Evolutionary conservation across 2,113 vertebrate genomes (phyloP), one percentile per base, ranked within the genome.

Genomic region (Beaufortia kweichowensis): DNA sequence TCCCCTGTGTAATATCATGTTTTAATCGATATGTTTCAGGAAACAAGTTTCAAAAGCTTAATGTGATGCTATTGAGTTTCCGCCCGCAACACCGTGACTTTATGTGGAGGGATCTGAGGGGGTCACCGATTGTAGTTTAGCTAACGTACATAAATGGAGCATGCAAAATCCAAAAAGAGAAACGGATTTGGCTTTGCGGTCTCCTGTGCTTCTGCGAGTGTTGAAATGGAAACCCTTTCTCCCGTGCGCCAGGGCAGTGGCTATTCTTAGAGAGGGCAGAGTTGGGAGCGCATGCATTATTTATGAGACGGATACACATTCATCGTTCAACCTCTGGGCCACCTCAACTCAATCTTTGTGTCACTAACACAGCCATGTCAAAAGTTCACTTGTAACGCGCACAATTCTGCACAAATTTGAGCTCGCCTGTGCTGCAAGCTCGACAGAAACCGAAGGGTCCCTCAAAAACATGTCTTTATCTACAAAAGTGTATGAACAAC

Each of bases 221-320:
- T 74, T 85, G 72, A 82, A 86, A 88, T 88, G 75, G 56, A 85
- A 85, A 80, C 76, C 79, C 73, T 79, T 83, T 80, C 86, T 84
- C 79, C 72, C 59, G 33, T 75, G 70, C 78, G 33, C 72, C 79
- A 73, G 77, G 77, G 85, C 86, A 79, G 84, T 74, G 35, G 76
- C 83, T 90, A 90, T 90, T 90, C 90, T 87, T 89, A 89, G 84
- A 77, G 81, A 84, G 83, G 86, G 85, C 78, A 63, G 78, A 78
- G 83, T 88, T 71, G 73, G 83, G 87, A 89, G 71, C 68, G 79
- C 75, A 84, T 92, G 85, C 90, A 92, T 89, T 88, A 91, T 90
- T 89, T 83, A 90, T 89, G 79, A 5, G 82, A 76, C 81, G 55
- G 81, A 85, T 89, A 80, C 84, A 87, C 85, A 86, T 87, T 87